Evolutionary conservation across 2,888 invertebrate species (phyloP), one percentile per base, ranked within the genome.

Genomic region (Pocota personata): DNA sequence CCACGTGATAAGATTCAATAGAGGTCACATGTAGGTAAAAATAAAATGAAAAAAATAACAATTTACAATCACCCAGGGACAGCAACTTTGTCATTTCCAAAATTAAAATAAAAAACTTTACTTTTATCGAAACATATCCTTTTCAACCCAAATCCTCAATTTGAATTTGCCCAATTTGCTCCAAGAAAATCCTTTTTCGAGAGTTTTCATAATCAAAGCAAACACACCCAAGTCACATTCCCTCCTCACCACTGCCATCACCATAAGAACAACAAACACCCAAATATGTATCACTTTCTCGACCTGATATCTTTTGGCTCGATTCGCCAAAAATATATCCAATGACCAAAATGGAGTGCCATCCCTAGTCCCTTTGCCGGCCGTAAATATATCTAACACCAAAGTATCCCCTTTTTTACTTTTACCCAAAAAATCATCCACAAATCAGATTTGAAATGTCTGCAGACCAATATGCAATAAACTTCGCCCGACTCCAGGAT

Each of bases 391-490:
- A 32, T 19, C 66, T 4, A 46, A 21, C 32, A 24, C 21, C 37
- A 32, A 50, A 37, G 55, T 16, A 27, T 14, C 43, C 37, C 8
- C 14, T 2, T 35, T 64, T 43, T 30, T 73, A 16, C n/a, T 30
- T 30, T 57, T 40, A 50, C 16, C 16, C 37, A 2, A 0, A 66
- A 16, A n/a, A 55, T 52, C 32, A 32, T 67, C 32, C 19, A 55
- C 67, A 73, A 75, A 73, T 80, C 60, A 67, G 66, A 60, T 66
- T 80, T 58, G 50, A 40, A 67, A 50, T 50, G 52, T 82, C 52
- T 48, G n/a, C 57, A 73, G 67, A 69, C 78, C 83, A 83, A 83
- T 83, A 73, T 83, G 78, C 78, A 78, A 78, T 83, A 83, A 83
- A 83, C 77, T 71, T 57, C 1, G n/a, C 16, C 55, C 46, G 43